Evolutionary conservation across 2,888 invertebrate species (phyloP), one percentile per base, ranked within the genome.

Genomic region (Mesorhabditis sp.): DNA sequence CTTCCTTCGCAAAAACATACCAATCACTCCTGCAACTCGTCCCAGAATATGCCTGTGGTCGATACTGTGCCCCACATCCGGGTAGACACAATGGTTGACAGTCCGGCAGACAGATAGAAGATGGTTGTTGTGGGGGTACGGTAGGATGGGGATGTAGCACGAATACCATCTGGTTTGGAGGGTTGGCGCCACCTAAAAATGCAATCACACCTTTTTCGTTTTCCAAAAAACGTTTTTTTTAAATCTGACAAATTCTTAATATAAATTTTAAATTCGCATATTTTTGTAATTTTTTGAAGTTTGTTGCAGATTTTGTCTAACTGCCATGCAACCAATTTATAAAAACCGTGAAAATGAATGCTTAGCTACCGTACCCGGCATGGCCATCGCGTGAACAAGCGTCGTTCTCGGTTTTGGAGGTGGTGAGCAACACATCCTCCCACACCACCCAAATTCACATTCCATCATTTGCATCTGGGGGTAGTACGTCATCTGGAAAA

Each of bases 41-140:
- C 28, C 28, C 28, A 28, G 28, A 28, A 28, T 28, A 28, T 28
- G 28, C 1, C 2, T 28, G 28, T 28, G 28, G 28, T 28, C 28
- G 1, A 28, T 28, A 28, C 28, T 28, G 28, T 28, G 28, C 28
- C 28, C 10, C 58, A n/a, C 58, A 50, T 2, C 58, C 58, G 58
- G 58, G 58, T 13, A 50, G 58, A 50, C 58, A 50, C 58, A 50
- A 13, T n/a, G 58, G 58, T 50, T 50, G 58, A n/a, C 58, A 50
- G 2, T 28, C 28, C 2, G 28, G 28, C 28, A 28, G 28, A 50
- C 10, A 50, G 58, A n/a, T 10, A 50, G 58, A 50, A 2, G 10
- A 50, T n/a, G 7, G 58, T 13, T 10, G 58, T 50, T 50, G 58
- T 2, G 58, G 58, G 58, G 58, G 10, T 10, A 50, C 58, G 7